Percentiles rank a stretch among this genome's conserved stretches.
Evolutionary conservation across 2,113 vertebrate species (phyloP).

Genomic region (Melozone crissalis): DNA sequence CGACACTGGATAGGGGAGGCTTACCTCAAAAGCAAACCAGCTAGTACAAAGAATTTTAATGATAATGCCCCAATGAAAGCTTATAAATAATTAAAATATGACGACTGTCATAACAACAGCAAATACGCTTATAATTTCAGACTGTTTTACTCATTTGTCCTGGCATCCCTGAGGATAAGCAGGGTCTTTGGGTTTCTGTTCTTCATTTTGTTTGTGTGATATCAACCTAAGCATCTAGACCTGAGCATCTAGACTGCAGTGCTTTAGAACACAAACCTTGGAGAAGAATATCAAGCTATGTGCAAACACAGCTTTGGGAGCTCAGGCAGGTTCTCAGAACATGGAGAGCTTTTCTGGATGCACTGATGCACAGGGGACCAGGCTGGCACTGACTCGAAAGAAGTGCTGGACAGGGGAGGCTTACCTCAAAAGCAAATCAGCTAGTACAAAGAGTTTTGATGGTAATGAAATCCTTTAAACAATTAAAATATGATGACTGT

Average conservation of each 20-base stretch:
- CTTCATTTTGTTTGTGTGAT: not conserved
- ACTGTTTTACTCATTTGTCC: not conserved
- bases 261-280: not conserved
- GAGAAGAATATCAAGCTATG: not conserved
- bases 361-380: not conserved
- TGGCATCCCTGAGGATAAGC: not conserved
- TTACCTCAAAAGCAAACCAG: not conserved
- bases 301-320: not conserved
- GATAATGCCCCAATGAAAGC: not conserved
- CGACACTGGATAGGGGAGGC: not conserved
- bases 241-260: not conserved
- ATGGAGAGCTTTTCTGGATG: not conserved
- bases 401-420: not conserved
- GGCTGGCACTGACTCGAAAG: not conserved
- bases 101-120: not conserved
- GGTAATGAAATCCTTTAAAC: not conserved
- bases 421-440: not conserved
- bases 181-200: not conserved
- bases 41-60: not conserved
- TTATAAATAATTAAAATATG: conserved; percentile 2
- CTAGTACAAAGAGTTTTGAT: not conserved
- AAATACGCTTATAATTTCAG: not conserved
- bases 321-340: too few species aligned
- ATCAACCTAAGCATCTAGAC: not conserved
- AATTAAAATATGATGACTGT: not conserved